Conservation (phyloP, 2,888 invertebrate species). For the Chymomyza caudatula region DNA sequence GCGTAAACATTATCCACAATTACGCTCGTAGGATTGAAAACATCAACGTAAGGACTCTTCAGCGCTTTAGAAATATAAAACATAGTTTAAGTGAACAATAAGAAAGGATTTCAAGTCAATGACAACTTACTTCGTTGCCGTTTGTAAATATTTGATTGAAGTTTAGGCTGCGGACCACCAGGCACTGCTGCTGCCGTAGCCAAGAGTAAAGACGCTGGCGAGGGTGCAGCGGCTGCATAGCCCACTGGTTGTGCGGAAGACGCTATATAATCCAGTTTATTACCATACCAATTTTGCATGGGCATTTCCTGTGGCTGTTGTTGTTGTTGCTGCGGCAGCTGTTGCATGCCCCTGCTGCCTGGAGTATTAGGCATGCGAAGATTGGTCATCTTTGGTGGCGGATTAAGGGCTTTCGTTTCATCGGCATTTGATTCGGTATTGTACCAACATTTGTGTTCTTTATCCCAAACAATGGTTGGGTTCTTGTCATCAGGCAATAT, state of each 20-base stretch:
- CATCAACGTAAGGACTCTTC: constrained; percentile 93
- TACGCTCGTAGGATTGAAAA: constrained; percentile 86
- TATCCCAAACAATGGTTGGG: constrained; percentile 95
- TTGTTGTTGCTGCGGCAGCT: constrained; percentile 2
- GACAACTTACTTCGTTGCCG: constrained; percentile 85
- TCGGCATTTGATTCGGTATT: constrained; percentile 82
- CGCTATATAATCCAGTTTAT: constrained; percentile 22
- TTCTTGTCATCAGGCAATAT: constrained; percentile 96
- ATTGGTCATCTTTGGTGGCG: constrained; percentile 85
- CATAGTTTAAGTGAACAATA: background rate
- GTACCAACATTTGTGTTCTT: constrained; percentile 90
- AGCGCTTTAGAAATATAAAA: constrained; percentile 81
- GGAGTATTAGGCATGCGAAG: constrained; percentile 56
- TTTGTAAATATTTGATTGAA: constrained; percentile 86
- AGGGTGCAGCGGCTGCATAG: constrained; percentile 13
- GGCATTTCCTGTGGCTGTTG: constrained; percentile 23
- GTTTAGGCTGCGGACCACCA: constrained; percentile 64
- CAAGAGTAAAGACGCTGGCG: constrained; percentile 32
- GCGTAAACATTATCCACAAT: constrained; percentile 76
- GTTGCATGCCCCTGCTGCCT: constrained; percentile 15
- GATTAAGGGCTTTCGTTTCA: constrained; percentile 81
- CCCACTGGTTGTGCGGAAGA: background rate
- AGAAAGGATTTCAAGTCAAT: background rate
- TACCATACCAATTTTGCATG: constrained; percentile 28
- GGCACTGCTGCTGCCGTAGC: constrained; percentile 19